Evolutionary conservation across 2,113 vertebrate species (phyloP), one percentile per base, ranked within the genome.

Genomic region (Sander vitreus): DNA sequence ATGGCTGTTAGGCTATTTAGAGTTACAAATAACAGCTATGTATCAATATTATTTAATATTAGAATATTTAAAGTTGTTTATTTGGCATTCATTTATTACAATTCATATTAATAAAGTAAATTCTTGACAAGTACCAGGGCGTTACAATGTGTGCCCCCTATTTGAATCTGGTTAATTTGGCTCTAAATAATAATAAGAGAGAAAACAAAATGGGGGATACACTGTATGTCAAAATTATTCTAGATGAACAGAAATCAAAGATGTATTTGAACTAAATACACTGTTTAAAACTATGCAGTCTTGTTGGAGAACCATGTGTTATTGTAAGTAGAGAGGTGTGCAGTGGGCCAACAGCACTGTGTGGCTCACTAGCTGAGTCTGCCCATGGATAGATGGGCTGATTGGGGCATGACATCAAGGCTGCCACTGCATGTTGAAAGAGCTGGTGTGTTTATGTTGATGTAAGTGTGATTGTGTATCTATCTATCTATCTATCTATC

Each of bases 371-470:
- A 36, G 27, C 64, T 55, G 79, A 59, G 64, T 65, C 58, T 68
- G 71, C 36, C 59, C 30, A 59, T 67, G 73, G 63, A 84, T 43
- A 51, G 79, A 85, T 78, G 79, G 63, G 16, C 66, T 53, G 68
- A 78, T 84, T 80, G 77, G 58, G 84, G 69, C 62, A 78, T 63
- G 80, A 86, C 87, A 82, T 91, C 78, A 88, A 87, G 85, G 76
- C 19, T 36, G 27, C 27, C 21, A 14, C 69, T 67, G 59, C 67
- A 53, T 21, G 39, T 54, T 67, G 12, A 30, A 21, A 53, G 48
- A 27, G 6, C 13, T 18, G 39, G 2, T 48, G 12, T 30, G 57
- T 58, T 3, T 6, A 15, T 53, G 57, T 58, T 3, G 3, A 15
- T 53, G 2, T 25, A 15, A 48, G 47, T 48, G 6, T 58, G 11